These are phyloP conservation scores for Semibalanus balanoides DNA, from an alignment of 1,140 invertebrate species.

Conservation along the genomic window DNA sequence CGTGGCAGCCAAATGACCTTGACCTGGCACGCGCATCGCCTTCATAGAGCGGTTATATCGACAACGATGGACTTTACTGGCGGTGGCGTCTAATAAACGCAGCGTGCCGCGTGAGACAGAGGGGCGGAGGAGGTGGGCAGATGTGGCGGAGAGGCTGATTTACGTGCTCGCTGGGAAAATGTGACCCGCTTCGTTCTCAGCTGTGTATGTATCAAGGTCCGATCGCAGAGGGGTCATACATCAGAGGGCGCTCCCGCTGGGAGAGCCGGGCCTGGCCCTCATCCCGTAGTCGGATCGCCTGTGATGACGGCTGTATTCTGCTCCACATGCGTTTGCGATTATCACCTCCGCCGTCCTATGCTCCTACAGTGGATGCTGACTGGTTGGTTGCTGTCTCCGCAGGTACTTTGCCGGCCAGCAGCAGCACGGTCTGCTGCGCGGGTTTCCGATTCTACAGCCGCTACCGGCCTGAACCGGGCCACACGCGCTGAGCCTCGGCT, in stretches of 20 bases:
- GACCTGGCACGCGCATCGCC: not conserved
- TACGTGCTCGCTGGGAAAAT: not conserved
- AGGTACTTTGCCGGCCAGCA: not conserved
- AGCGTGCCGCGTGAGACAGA: not conserved
- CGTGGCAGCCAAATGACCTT: not conserved
- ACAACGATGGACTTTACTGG: not conserved
- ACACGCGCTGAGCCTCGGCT: not conserved
- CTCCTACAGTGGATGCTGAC: not conserved
- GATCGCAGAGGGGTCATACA: not conserved
- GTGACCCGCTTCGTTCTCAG: not conserved
- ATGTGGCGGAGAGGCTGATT: not conserved
- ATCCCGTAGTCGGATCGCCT: too few species aligned
- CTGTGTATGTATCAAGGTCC: not conserved
- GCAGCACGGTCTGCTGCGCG: not conserved
- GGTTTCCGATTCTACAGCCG: not conserved
- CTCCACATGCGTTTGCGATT: too few species aligned
- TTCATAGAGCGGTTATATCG: not conserved
- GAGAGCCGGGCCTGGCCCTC: not conserved
- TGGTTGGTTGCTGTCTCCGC: not conserved
- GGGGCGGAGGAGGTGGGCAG: not conserved
- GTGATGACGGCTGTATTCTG: too few species aligned
- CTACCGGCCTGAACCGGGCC: not conserved
- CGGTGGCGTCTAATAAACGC: not conserved
- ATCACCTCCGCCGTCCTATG: too few species aligned
- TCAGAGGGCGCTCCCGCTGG: not conserved